These are phyloP conservation scores for Rhyacophila brunnea DNA, from an alignment of 1,140 invertebrate genomes.

Conservation along the genomic window DNA sequence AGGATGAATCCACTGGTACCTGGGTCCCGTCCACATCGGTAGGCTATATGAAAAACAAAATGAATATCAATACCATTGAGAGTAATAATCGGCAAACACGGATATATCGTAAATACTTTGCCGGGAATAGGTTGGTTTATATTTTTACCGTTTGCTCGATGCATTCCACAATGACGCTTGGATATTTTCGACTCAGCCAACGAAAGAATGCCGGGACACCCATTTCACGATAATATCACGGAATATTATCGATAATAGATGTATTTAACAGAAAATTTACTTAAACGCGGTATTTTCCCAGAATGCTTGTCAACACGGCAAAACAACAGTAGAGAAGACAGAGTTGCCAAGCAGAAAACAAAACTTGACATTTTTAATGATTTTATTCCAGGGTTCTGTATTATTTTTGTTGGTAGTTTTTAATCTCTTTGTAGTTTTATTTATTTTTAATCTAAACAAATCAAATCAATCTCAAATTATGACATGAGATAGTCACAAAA, in stretches of 20 bases:
- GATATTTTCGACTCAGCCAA: conserved; percentile 97
- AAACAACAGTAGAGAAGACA: no score
- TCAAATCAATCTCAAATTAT: no score
- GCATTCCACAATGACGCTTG: conserved; percentile 94
- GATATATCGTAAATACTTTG: neutral
- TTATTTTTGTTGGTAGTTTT: no score
- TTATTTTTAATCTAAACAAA: no score
- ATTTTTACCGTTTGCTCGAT: conserved; percentile 84
- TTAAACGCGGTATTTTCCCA: conserved; percentile 14
- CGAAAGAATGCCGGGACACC: conserved; percentile 99
- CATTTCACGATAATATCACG: conserved; percentile 61
- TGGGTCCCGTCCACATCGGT: conserved; percentile 61
- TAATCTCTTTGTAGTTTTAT: no score
- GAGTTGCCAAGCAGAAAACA: no score
- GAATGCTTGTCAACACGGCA: conserved; percentile 21
- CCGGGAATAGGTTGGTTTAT: conserved; percentile 41
- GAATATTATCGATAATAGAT: neutral
- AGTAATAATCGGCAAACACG: neutral
- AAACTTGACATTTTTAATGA: no score
- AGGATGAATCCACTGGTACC: conserved; percentile 76
- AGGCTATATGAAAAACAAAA: conserved; percentile 51
- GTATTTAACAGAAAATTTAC: neutral
- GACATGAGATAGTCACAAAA: no score
- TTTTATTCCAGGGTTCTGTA: no score
- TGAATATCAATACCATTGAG: conserved; percentile 5